phyloP scores from a whole-genome alignment of 2,888 invertebrate species.

The Chloroclysta siterata region DNA sequence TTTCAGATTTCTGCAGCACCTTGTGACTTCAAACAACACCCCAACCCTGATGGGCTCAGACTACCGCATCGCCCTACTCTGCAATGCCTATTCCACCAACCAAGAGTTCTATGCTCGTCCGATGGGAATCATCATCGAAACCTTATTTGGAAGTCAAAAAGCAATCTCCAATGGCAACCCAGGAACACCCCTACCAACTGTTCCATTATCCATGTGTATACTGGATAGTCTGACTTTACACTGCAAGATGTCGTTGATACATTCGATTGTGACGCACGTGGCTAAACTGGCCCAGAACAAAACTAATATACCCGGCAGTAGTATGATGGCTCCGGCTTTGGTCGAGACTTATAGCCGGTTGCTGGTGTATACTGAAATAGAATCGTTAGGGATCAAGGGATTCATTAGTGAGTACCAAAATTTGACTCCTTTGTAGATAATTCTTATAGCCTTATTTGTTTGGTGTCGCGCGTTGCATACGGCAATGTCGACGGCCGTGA shows the following conservation, averaged over 20 bases:
- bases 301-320: conserved; percentile 88
- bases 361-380: conserved; percentile 97
- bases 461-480: too few species aligned
- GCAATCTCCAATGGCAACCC: conserved; percentile 79
- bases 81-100: conserved; percentile 98
- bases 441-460: too few species aligned
- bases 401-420: conserved; percentile 90
- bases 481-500: too few species aligned
- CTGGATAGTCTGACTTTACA: conserved; percentile 97
- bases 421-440: background rate
- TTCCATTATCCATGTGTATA: conserved; percentile 95
- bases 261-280: conserved; percentile 93
- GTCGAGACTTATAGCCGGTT: conserved; percentile 97
- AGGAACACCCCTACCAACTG: conserved; percentile 88
- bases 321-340: conserved; percentile 92
- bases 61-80: conserved; percentile 95
- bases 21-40: conserved; percentile 89
- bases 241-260: conserved; percentile 96
- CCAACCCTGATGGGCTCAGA: conserved; percentile 92
- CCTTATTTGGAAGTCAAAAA: conserved; percentile 90
- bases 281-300: conserved; percentile 95
- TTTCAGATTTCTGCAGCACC: conserved; percentile 92
- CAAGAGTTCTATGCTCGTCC: conserved; percentile 95
- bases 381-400: conserved; percentile 97
- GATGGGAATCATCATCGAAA: conserved; percentile 96